Conservation (phyloP, 1,140 invertebrate genomes). For the Asobara japonica region DNA sequence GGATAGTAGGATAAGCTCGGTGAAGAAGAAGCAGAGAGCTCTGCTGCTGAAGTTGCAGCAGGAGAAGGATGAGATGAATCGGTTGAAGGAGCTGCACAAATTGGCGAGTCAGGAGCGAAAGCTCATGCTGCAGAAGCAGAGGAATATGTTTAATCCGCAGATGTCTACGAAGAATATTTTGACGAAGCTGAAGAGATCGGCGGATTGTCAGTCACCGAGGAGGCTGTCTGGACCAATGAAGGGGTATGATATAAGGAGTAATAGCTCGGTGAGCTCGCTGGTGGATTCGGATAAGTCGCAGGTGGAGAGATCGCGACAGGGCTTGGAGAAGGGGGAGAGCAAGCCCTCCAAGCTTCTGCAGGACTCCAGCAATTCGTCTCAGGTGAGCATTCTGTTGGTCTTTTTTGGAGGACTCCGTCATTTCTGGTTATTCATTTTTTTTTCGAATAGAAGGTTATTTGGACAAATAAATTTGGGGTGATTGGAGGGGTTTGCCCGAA, state of each 20-base stretch:
- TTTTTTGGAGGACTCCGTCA: too few relatives aligned
- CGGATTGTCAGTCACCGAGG: constrained; percentile 61
- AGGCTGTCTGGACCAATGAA: constrained; percentile 64
- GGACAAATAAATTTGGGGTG: too few relatives aligned
- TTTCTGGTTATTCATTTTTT: too few relatives aligned
- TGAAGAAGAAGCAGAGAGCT: constrained; percentile 69
- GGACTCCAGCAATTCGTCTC: constrained; percentile 37
- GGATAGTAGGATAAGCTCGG: constrained; percentile 64
- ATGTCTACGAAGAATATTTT: constrained; percentile 65
- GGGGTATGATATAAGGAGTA: constrained; percentile 64
- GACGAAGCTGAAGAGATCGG: constrained; percentile 62
- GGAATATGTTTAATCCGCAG: constrained; percentile 65
- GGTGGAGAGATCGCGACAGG: constrained; percentile 53
- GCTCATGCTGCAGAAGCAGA: constrained; percentile 62
- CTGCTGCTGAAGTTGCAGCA: constrained; percentile 65
- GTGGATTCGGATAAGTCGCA: constrained; percentile 64
- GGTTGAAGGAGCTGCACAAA: constrained; percentile 62
- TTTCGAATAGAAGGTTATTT: too few relatives aligned
- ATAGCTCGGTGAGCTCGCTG: constrained; percentile 63
- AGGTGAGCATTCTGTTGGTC: too few relatives aligned
- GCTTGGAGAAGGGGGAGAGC: constrained; percentile 34
- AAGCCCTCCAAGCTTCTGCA: constrained; percentile 33
- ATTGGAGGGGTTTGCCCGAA: too few relatives aligned
- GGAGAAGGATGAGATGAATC: constrained; percentile 69
- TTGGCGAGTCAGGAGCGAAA: constrained; percentile 64